phyloP scores from a whole-genome alignment of 2,113 vertebrate genomes.

The Onychostoma macrolepis region DNA sequence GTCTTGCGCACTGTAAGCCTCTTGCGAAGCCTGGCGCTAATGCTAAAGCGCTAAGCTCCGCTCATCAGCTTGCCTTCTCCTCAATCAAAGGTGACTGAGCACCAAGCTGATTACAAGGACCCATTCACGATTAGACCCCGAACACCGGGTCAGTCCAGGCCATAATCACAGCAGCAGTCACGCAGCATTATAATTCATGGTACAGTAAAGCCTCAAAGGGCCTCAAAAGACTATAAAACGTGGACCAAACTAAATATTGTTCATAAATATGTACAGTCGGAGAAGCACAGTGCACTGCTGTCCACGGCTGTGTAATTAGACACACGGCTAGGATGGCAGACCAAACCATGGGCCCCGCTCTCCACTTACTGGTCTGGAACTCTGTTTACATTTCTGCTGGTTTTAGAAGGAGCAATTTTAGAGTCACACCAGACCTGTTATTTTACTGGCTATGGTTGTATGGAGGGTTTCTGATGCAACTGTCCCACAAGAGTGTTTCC shows the following conservation, averaged over 20 bases:
- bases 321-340: constrained; percentile 65
- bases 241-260: constrained; percentile 61
- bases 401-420: constrained; percentile 77
- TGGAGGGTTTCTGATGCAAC: constrained; percentile 72
- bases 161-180: constrained; percentile 10
- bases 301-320: constrained; percentile 63
- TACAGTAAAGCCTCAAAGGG: constrained; percentile 62
- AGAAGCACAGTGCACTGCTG: constrained; percentile 58
- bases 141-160: constrained; percentile 27
- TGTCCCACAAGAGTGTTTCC: constrained; percentile 23
- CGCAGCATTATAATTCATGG: constrained; percentile 29
- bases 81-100: constrained; percentile 29
- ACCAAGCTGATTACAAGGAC: constrained; percentile 11
- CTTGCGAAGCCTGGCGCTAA: neutral
- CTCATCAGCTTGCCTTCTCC: constrained; percentile 21
- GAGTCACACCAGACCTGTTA: constrained; percentile 72
- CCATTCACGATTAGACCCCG: constrained; percentile 22
- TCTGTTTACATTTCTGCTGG: constrained; percentile 72
- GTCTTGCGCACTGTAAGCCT: neutral
- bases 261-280: constrained; percentile 61
- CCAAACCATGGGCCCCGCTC: constrained; percentile 65
- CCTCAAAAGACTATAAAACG: constrained; percentile 57
- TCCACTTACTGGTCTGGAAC: constrained; percentile 71
- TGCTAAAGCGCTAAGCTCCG: neutral
- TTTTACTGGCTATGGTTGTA: constrained; percentile 67